Percentiles rank a stretch among this genome's conserved stretches.
Conservation (phyloP, 2,113 vertebrate genomes). For the Arvicanthis niloticus region DNA sequence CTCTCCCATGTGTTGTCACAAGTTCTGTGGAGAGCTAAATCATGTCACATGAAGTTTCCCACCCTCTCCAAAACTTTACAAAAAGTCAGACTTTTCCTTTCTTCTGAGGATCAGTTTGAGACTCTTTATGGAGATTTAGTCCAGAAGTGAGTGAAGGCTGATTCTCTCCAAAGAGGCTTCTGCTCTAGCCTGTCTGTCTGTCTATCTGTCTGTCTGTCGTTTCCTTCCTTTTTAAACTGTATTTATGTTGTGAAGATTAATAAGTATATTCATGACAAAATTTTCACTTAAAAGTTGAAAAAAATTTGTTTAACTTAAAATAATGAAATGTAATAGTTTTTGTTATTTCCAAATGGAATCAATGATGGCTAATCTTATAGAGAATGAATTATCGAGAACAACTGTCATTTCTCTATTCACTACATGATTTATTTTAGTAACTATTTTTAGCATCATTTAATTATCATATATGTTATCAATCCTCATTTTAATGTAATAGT, state of each 20-base stretch:
- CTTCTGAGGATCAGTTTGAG: not conserved
- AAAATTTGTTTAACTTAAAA: not conserved
- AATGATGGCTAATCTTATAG: not conserved
- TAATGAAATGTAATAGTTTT: not conserved
- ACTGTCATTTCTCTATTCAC: not conserved
- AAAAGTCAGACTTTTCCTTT: not conserved
- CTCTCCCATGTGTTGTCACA: not conserved
- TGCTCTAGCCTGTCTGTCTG: not conserved
- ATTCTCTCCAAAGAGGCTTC: not conserved
- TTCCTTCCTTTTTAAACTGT: too few species aligned
- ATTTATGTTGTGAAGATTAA: not conserved
- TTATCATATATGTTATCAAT: not conserved
- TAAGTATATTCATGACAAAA: not conserved
- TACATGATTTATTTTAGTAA: not conserved
- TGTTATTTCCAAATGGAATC: not conserved
- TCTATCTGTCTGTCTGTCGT: too few species aligned
- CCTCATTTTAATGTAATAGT: not conserved
- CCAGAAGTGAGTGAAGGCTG: not conserved
- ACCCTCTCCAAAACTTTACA: not conserved
- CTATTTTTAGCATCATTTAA: not conserved
- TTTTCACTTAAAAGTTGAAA: not conserved
- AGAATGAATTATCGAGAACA: not conserved
- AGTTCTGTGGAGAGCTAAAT: not conserved
- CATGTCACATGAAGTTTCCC: not conserved
- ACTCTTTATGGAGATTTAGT: not conserved